phyloP scores from a whole-genome alignment of 2,888 invertebrate species.

The Lapara coniferarum region DNA sequence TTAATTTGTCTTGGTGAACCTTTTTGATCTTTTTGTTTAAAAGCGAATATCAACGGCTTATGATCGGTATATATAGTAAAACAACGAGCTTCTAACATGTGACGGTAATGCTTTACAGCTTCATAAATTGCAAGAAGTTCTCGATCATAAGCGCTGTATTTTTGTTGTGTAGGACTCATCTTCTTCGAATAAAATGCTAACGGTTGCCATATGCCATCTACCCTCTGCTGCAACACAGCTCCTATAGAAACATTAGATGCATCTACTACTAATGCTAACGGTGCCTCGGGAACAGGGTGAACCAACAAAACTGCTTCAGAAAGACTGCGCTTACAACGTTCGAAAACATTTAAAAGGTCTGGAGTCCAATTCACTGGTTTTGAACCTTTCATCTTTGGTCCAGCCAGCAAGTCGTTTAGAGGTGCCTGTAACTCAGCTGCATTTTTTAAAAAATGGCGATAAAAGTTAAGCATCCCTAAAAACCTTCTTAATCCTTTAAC shows the following conservation, averaged over 20 bases:
- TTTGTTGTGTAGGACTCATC: background rate
- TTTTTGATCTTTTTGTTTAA: background rate
- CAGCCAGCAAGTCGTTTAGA: conserved; percentile 20
- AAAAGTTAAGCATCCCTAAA: conserved; percentile 41
- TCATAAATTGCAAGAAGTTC: background rate
- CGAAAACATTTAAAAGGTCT: conserved; percentile 36
- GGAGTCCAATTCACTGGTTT: conserved; percentile 37
- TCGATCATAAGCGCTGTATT: background rate
- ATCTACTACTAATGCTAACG: conserved; percentile 39
- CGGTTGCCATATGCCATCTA: background rate
- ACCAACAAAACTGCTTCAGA: conserved; percentile 46
- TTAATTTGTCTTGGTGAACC: background rate
- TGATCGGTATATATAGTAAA: background rate
- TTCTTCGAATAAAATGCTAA: background rate
- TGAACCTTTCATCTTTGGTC: conserved; percentile 46
- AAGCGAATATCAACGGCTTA: background rate
- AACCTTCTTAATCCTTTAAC: conserved; percentile 36
- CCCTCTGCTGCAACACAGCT: background rate
- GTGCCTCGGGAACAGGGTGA: conserved; percentile 46
- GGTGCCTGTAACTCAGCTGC: conserved; percentile 38
- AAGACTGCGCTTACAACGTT: conserved; percentile 43
- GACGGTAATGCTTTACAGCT: background rate
- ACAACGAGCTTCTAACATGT: background rate
- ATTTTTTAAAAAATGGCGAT: conserved; percentile 35
- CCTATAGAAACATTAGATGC: background rate